phyloP scores from a whole-genome alignment of 2,113 vertebrate genomes.

The Ellobius talpinus region DNA sequence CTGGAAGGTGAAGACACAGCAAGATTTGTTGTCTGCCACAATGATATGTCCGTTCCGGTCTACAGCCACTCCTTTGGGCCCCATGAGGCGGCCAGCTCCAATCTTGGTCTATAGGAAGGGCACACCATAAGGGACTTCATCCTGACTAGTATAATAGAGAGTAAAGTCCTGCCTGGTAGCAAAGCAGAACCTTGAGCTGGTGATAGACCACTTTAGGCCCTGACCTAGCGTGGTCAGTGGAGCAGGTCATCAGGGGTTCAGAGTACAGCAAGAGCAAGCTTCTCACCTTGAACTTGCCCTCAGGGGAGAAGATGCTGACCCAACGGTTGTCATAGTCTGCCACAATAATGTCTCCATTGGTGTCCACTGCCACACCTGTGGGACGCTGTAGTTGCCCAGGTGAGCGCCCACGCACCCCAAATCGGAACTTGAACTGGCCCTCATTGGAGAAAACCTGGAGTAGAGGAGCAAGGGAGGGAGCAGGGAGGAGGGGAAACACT shows the following conservation, averaged over 20 bases:
- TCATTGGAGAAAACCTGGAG: constrained; percentile 96
- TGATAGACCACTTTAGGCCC: not conserved
- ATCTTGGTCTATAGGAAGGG: constrained; percentile 91
- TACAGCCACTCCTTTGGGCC: constrained; percentile 96
- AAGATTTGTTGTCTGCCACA: constrained; percentile 97
- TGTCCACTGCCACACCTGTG: constrained; percentile 95
- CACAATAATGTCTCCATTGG: constrained; percentile 96
- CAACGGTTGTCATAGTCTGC: constrained; percentile 99
- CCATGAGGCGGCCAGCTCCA: constrained; percentile 95
- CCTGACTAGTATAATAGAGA: accelerated
- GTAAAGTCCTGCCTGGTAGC: not conserved
- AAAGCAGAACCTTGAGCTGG: not conserved
- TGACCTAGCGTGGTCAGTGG: not conserved
- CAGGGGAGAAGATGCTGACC: constrained; percentile 97
- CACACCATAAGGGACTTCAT: not conserved
- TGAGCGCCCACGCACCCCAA: constrained; percentile 96
- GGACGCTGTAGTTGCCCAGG: constrained; percentile 98
- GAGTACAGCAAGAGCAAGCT: not conserved
- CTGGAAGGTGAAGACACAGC: constrained; percentile 99
- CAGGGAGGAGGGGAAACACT: not conserved
- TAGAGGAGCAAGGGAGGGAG: constrained; percentile 40
- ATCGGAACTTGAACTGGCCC: constrained; percentile 96
- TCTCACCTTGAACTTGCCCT: constrained; percentile 98
- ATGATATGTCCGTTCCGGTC: constrained; percentile 98
- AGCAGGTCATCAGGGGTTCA: not conserved